phyloP scores from a whole-genome alignment of 1,140 invertebrate genomes.

The Cherax quadricarinatus region DNA sequence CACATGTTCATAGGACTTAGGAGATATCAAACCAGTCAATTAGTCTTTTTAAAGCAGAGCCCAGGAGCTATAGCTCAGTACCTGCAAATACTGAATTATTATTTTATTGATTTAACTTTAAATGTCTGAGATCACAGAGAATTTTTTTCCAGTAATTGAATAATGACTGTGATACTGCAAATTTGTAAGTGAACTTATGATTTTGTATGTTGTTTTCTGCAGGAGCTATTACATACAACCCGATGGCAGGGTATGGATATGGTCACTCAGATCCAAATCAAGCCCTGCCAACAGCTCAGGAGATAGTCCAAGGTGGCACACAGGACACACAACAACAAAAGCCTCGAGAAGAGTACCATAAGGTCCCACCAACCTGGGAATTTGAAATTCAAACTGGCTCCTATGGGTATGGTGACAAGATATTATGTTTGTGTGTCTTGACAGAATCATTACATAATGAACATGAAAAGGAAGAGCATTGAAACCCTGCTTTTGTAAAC shows the following conservation, averaged over 20 bases:
- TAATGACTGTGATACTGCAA: too few species aligned
- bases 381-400: constrained; percentile 26
- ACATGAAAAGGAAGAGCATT: too few species aligned
- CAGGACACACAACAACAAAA: constrained; percentile 2
- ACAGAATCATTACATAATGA: too few species aligned
- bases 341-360: constrained; percentile 31
- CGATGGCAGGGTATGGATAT: constrained; percentile 70
- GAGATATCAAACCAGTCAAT: too few species aligned
- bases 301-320: constrained; percentile 35
- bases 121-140: too few species aligned
- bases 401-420: constrained; percentile 30
- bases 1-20: too few species aligned
- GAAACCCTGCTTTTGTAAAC: too few species aligned
- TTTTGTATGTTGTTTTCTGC: not conserved
- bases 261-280: constrained; percentile 50
- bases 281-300: constrained; percentile 61
- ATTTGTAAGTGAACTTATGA: not conserved
- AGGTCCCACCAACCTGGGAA: constrained; percentile 64
- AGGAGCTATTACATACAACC: constrained; percentile 70
- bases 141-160: too few species aligned
- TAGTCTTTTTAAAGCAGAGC: too few species aligned
- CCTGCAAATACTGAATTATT: too few species aligned
- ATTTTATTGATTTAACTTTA: not conserved
- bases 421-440: too few species aligned
- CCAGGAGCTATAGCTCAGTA: too few species aligned